phyloP scores from a whole-genome alignment of 2,888 invertebrate genomes.

The Auanema sp. region DNA sequence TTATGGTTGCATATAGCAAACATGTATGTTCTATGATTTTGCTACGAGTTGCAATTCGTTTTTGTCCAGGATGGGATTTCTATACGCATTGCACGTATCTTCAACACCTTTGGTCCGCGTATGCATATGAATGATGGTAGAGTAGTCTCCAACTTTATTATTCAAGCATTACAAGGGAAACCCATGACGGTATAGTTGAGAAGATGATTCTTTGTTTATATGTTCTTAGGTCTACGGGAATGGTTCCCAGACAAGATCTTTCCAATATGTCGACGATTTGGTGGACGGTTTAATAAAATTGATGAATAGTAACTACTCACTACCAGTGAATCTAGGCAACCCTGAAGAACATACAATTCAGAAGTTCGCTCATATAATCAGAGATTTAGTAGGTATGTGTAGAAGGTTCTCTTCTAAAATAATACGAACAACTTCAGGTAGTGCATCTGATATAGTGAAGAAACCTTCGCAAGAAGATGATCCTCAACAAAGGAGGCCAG shows the following conservation, averaged over 20 bases:
- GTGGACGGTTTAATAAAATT: constrained; percentile 88
- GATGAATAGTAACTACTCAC: constrained; percentile 87
- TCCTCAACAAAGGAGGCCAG: constrained; percentile 89
- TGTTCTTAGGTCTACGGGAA: constrained; percentile 69
- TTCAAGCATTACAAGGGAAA: constrained; percentile 91
- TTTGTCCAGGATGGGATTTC: constrained; percentile 80
- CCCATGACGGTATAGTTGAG: constrained; percentile 79
- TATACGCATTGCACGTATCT: constrained; percentile 93
- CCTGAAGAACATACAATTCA: constrained; percentile 95
- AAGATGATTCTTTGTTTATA: neutral
- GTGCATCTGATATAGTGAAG: constrained; percentile 80
- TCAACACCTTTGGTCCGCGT: constrained; percentile 96
- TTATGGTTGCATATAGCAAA: constrained; percentile 93
- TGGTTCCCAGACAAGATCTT: constrained; percentile 79
- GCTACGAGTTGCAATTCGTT: neutral
- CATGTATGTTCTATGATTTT: constrained; percentile 67
- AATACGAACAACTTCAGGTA: constrained; percentile 69
- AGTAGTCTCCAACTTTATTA: constrained; percentile 96
- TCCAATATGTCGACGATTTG: constrained; percentile 95
- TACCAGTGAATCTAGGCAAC: constrained; percentile 94
- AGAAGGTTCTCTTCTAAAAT: no score
- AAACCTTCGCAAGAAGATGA: constrained; percentile 90
- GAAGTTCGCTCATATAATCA: constrained; percentile 71
- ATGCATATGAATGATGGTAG: constrained; percentile 99
- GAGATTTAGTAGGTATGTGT: constrained; percentile 68